Conservation (phyloP, 2,888 invertebrate species). For the Tuta absoluta region DNA sequence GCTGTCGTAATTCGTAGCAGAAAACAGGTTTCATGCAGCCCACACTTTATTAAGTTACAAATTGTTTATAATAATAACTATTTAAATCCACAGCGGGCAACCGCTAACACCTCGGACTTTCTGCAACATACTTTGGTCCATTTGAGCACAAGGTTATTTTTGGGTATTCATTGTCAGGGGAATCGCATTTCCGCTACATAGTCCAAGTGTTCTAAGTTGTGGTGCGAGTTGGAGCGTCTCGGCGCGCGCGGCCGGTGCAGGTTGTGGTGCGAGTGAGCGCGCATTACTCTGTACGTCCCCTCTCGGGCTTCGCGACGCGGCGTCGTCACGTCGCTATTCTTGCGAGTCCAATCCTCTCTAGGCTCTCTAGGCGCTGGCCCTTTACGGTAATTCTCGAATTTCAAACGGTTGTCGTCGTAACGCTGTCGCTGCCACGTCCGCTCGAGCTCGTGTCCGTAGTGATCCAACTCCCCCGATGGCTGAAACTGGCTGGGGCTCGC, state of each 20-base stretch:
- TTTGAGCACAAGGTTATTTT: conserved; percentile 70
- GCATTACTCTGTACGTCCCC: conserved; percentile 69
- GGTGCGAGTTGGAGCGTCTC: conserved; percentile 83
- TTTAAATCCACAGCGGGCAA: conserved; percentile 16
- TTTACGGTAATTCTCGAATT: conserved; percentile 66
- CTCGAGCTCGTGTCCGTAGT: conserved; percentile 84
- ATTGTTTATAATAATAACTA: conserved; percentile 10
- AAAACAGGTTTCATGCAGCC: conserved; percentile 18
- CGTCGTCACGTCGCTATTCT: conserved; percentile 64
- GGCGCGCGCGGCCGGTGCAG: conserved; percentile 78
- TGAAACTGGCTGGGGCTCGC: conserved; percentile 82
- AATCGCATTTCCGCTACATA: conserved; percentile 84
- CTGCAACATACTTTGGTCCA: conserved; percentile 74
- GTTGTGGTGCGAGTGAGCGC: conserved; percentile 85
- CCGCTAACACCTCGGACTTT: conserved; percentile 12
- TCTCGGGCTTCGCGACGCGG: conserved; percentile 78
- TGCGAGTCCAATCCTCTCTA: conserved; percentile 62
- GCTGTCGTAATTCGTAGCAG: conserved; percentile 3
- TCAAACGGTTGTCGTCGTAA: conserved; percentile 65
- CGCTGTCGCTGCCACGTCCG: conserved; percentile 78
- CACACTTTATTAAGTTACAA: conserved; percentile 17
- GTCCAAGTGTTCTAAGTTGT: conserved; percentile 83
- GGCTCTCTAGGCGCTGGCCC: conserved; percentile 56
- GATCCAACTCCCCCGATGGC: conserved; percentile 83
- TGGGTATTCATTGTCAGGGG: conserved; percentile 73